Percentiles rank a stretch among this genome's conserved stretches.
phyloP scores from a whole-genome alignment of 2,113 vertebrate genomes.

The Trinectes maculatus region DNA sequence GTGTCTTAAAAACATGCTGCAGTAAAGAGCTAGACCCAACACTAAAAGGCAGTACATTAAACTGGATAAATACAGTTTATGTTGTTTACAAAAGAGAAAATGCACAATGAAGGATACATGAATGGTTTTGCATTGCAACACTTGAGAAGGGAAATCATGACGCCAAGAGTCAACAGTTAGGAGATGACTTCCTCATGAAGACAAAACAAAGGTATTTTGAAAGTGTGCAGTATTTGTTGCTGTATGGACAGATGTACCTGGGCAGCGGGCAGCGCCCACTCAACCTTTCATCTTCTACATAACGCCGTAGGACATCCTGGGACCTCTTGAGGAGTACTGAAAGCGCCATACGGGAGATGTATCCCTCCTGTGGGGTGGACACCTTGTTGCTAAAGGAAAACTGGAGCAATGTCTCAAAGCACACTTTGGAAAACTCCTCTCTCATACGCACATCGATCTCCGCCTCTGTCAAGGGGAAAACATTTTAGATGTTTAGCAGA shows the following conservation, averaged over 20 bases:
- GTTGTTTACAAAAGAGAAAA: too few species aligned
- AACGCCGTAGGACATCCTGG: slow-evolving; percentile 93
- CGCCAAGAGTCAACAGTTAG: too few species aligned
- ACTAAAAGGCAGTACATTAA: not conserved
- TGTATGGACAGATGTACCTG: slow-evolving; percentile 79
- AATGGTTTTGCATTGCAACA: slow-evolving; percentile 6
- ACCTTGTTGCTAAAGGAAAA: slow-evolving; percentile 99
- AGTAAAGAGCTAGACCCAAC: not conserved
- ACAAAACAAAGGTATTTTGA: too few species aligned
- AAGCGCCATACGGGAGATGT: slow-evolving; percentile 98
- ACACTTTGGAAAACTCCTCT: slow-evolving; percentile 99
- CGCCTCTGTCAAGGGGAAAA: slow-evolving; percentile 85
- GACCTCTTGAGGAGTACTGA: slow-evolving; percentile 95
- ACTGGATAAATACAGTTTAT: too few species aligned
- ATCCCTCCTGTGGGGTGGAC: slow-evolving; percentile 96
- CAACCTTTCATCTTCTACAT: slow-evolving; percentile 95
- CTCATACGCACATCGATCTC: slow-evolving; percentile 97
- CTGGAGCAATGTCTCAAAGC: slow-evolving; percentile 97
- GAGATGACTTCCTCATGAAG: too few species aligned
- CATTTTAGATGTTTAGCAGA: slow-evolving; percentile 1
- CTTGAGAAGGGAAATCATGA: not conserved
- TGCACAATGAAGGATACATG: too few species aligned
- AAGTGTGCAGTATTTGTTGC: too few species aligned
- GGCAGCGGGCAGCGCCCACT: slow-evolving; percentile 98
- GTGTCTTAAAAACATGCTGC: not conserved